Evolutionary conservation across 2,888 invertebrate genomes (phyloP).

Genomic region (Hirtodrosophila confusa): DNA sequence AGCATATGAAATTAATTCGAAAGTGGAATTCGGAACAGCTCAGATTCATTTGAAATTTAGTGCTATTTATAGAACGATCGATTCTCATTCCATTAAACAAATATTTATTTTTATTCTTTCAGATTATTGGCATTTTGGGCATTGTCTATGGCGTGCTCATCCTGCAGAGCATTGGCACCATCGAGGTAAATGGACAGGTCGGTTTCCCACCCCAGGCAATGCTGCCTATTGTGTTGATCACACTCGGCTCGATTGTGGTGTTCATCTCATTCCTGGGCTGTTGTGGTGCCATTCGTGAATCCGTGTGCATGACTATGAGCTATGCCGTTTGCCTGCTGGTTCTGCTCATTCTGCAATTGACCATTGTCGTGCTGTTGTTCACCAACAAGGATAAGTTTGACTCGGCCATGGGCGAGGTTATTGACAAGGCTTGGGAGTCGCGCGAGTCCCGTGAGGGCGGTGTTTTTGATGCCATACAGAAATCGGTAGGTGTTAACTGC

Average conservation of each 20-base stretch:
- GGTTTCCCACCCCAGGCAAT: slow-evolving; percentile 84
- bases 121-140: slow-evolving; percentile 90
- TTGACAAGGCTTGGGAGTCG: slow-evolving; percentile 84
- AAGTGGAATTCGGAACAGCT: too few species aligned
- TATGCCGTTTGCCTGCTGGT: slow-evolving; percentile 90
- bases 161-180: slow-evolving; percentile 86
- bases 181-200: slow-evolving; percentile 84
- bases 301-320: slow-evolving; percentile 92
- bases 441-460: slow-evolving; percentile 68
- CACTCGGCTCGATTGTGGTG: slow-evolving; percentile 89
- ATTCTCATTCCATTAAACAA: too few species aligned
- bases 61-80: too few species aligned
- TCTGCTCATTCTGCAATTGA: slow-evolving; percentile 90
- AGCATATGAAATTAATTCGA: too few species aligned
- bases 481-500: slow-evolving; percentile 52
- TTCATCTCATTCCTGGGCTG: slow-evolving; percentile 95
- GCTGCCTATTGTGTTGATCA: slow-evolving; percentile 88
- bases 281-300: slow-evolving; percentile 94
- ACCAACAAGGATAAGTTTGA: slow-evolving; percentile 85
- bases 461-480: slow-evolving; percentile 81
- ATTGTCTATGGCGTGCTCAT: slow-evolving; percentile 88
- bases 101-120: slow-evolving; percentile 68
- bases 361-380: slow-evolving; percentile 87
- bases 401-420: slow-evolving; percentile 85
- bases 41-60: too few species aligned